Base-by-base conservation (phyloP, 2,797 vertebrate species). In the Triplophysa bombifrons region DNA sequence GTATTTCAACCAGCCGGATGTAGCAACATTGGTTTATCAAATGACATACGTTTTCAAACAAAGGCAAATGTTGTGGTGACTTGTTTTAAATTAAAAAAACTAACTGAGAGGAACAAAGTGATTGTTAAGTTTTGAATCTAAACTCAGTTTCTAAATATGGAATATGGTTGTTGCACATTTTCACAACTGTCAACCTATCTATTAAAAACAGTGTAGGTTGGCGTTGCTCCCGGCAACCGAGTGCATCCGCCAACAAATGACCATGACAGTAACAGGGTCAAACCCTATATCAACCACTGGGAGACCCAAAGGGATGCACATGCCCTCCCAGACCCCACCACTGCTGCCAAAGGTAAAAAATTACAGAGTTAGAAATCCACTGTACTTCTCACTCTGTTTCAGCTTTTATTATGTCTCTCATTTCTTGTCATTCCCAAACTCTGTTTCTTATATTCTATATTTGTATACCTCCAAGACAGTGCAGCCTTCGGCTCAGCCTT, bases 291-390 rank as follows among this genome's bases (percentile, higher is more conserved):
- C 90, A 91, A 91, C 88, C 68, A 89, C 89, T 83, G 92, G 92
- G 86, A 92, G 91, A 92, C 87, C 89, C 82, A 94, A 89, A 74
- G 89, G 90, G 88, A 84, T 92, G 84, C 89, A 89, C 84, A 81
- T 92, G 85, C 88, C 90, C 82, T 86, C 86, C 82, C 91, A 90
- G 86, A 83, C 88, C 72, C 87, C 87, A 22, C 87, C 93, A 71
- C 86, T 91, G 87, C 91, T 94, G 90, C 93, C 94, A 87, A 95
- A 95, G 94, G 94, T 95, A 92, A 1, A 65, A 16, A 77, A 60
- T 50, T 27, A 67, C 16, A 22, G 20, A 82, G 63, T 61, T 67
- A 86, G 80, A 84, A 78, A 81, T 85, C 80, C 84, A 58, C 69
- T 66, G 14, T 48, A 14, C 69, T 78, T 85, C 82, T 80, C 19